Evolutionary conservation across 2,888 invertebrate genomes (phyloP).

Genomic region (Brenthis daphne): DNA sequence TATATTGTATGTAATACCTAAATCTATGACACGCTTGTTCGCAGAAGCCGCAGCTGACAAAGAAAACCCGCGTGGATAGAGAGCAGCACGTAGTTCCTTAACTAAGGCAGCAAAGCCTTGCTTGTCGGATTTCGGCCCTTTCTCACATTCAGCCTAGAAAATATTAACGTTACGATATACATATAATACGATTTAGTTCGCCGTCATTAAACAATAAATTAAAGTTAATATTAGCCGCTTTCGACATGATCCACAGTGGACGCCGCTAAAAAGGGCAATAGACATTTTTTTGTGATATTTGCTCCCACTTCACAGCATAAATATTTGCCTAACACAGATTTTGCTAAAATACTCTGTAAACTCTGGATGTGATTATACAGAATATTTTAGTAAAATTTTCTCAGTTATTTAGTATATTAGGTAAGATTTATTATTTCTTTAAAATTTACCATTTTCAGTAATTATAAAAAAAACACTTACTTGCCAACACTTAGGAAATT

Average conservation of each 20-base stretch:
- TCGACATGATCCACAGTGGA: too few species aligned
- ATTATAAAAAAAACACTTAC: constrained; percentile 54
- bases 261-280: too few species aligned
- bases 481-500: constrained; percentile 96
- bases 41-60: constrained; percentile 93
- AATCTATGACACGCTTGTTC: constrained; percentile 90
- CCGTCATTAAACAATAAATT: background rate
- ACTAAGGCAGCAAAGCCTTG: constrained; percentile 89
- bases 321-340: too few species aligned
- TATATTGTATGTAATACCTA: constrained; percentile 72
- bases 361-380: too few species aligned
- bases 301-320: too few species aligned
- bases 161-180: background rate
- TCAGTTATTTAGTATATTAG: background rate
- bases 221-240: background rate
- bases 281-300: too few species aligned
- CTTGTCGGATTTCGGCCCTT: constrained; percentile 91
- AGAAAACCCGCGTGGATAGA: constrained; percentile 86
- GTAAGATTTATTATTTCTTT: too few species aligned
- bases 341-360: too few species aligned
- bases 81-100: constrained; percentile 87
- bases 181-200: too few species aligned
- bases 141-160: constrained; percentile 88
- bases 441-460: background rate
- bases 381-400: background rate